Percentiles rank a stretch among this genome's conserved stretches.
Evolutionary conservation across 1,140 invertebrate genomes (phyloP).

Genomic region (Sycophila sp.): DNA sequence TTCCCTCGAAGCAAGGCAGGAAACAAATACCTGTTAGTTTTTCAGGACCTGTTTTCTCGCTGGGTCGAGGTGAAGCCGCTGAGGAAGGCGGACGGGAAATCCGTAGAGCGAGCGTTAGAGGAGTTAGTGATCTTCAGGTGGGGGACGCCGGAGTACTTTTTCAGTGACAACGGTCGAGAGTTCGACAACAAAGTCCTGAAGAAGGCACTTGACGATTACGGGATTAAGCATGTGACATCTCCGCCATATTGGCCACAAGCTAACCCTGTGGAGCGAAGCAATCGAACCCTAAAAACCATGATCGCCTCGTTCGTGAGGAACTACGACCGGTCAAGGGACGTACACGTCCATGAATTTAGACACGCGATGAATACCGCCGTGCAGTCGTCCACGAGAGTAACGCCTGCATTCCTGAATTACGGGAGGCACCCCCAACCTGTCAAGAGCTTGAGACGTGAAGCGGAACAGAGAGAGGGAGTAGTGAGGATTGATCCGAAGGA

Average conservation of each 20-base stretch:
- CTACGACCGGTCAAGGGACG: too few species aligned
- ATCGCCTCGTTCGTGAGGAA: too few species aligned
- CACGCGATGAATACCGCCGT: too few species aligned
- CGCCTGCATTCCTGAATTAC: conserved; percentile 11
- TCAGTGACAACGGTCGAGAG: too few species aligned
- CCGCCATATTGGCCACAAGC: background rate
- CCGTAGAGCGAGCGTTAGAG: too few species aligned
- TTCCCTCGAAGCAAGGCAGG: too few species aligned
- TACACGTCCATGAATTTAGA: too few species aligned
- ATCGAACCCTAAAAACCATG: too few species aligned
- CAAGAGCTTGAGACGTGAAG: background rate
- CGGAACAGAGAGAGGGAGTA: background rate
- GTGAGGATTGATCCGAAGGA: background rate
- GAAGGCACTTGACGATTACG: background rate
- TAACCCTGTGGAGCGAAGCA: background rate
- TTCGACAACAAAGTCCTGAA: background rate
- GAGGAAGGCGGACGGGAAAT: too few species aligned
- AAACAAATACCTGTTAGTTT: background rate
- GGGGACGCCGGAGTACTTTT: too few species aligned
- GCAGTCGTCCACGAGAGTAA: background rate
- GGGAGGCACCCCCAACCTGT: background rate
- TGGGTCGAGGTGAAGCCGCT: too few species aligned
- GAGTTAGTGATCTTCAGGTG: too few species aligned
- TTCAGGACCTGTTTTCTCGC: background rate
- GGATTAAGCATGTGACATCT: background rate